Conservation (phyloP, 2,888 invertebrate genomes). For the Zele albiditarsus region DNA sequence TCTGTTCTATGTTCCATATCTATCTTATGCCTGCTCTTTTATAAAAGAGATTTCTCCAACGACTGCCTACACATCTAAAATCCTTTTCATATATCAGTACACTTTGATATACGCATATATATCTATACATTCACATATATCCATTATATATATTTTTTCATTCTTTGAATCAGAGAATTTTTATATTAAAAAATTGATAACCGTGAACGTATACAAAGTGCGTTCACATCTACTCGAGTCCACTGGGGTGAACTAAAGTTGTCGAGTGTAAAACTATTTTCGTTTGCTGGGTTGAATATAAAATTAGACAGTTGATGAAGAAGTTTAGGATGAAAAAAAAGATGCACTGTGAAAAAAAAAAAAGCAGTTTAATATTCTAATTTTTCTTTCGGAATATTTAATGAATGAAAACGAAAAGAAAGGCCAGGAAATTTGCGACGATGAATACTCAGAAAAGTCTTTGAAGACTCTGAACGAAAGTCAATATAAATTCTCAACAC, state of each 20-base stretch:
- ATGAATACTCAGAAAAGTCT: background rate
- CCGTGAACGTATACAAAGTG: background rate
- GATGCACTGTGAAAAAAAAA: background rate
- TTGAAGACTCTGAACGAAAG: too few species aligned
- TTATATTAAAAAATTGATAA: background rate
- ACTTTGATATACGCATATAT: background rate
- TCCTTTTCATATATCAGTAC: background rate
- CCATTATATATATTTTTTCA: background rate
- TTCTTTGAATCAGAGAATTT: background rate
- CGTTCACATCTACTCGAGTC: background rate
- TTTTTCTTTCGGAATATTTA: background rate
- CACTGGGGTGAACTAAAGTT: slow-evolving; percentile 6
- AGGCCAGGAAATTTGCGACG: background rate
- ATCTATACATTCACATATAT: too few species aligned
- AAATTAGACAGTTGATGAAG: background rate
- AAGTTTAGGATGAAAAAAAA: background rate
- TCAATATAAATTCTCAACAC: too few species aligned
- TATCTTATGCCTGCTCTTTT: background rate
- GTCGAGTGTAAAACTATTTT: slow-evolving; percentile 2
- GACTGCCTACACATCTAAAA: background rate
- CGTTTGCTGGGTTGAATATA: background rate
- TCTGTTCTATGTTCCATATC: background rate
- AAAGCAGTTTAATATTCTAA: background rate
- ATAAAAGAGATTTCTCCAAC: background rate
- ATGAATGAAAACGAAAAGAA: background rate